Conservation (phyloP, 1,140 invertebrate genomes). For the Heliconius himera region DNA sequence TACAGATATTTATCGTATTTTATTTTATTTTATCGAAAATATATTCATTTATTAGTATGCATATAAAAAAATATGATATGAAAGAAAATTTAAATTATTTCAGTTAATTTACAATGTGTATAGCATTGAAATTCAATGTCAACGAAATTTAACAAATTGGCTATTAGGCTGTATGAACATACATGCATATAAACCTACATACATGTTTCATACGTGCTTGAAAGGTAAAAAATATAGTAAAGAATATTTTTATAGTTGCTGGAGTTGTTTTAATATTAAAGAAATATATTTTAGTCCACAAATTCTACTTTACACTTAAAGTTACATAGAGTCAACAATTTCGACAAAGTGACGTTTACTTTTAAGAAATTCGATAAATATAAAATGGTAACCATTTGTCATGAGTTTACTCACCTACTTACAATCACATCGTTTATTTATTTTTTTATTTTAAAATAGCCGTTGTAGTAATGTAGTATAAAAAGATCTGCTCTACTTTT, state of each 20-base stretch:
- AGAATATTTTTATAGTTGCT: too few species aligned
- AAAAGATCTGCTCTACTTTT: neutral
- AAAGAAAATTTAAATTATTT: neutral
- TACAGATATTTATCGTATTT: neutral
- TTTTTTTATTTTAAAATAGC: slow-evolving; percentile 14
- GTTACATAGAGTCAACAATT: neutral
- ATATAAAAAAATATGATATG: neutral
- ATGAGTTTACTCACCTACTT: slow-evolving; percentile 15
- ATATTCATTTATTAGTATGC: neutral
- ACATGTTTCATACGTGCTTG: neutral
- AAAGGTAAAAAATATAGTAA: neutral
- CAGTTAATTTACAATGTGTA: neutral
- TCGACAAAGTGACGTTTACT: neutral
- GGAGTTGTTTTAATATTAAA: too few species aligned
- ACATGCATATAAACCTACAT: too few species aligned
- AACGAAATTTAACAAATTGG: slow-evolving; percentile 7
- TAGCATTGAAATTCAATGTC: neutral
- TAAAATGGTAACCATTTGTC: slow-evolving; percentile 8
- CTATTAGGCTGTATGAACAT: neutral
- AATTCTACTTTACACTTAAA: neutral
- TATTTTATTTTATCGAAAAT: slow-evolving; percentile 9
- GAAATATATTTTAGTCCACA: too few species aligned
- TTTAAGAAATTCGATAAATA: neutral
- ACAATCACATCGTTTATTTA: neutral
- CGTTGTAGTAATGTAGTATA: neutral